Evolutionary conservation across 2,797 vertebrate species (phyloP).

Genomic region (Sebastes hubbsi): DNA sequence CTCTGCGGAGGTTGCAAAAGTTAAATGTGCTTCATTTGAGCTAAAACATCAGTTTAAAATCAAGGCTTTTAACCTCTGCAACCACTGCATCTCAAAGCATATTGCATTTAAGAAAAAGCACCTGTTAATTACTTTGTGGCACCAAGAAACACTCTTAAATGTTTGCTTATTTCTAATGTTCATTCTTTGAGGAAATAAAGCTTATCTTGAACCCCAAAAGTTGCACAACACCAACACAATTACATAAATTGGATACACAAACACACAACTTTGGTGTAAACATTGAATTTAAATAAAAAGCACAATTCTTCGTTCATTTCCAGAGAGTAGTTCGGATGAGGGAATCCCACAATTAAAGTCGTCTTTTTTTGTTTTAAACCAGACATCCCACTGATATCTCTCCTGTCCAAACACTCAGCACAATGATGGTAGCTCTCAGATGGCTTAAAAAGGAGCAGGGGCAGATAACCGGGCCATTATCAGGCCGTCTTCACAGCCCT

Average conservation of each 20-base stretch:
- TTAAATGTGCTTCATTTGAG: background rate
- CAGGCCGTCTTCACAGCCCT: slow-evolving; percentile 77
- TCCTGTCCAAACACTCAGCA: slow-evolving; percentile 80
- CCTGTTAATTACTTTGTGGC: slow-evolving; percentile 1
- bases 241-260: background rate
- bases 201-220: background rate
- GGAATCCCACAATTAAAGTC: slow-evolving; percentile 47
- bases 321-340: slow-evolving; percentile 26
- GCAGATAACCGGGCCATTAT: slow-evolving; percentile 74
- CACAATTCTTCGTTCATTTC: background rate
- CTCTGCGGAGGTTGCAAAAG: background rate
- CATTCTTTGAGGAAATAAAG: background rate
- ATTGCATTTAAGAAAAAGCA: background rate
- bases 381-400: slow-evolving; percentile 77
- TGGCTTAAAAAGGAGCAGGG: slow-evolving; percentile 73
- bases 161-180: background rate
- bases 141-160: background rate
- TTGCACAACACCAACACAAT: background rate
- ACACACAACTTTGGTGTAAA: background rate
- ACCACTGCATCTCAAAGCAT: background rate
- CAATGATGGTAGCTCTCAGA: slow-evolving; percentile 75
- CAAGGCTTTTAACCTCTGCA: background rate
- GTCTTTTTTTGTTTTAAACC: slow-evolving; percentile 72
- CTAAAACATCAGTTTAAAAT: background rate
- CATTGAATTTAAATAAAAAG: background rate